A percentile compares a stretch with the other conserved stretches of the same genome.
phyloP scores from a whole-genome alignment of 2,797 vertebrate species.

The Chelonia mydas region DNA sequence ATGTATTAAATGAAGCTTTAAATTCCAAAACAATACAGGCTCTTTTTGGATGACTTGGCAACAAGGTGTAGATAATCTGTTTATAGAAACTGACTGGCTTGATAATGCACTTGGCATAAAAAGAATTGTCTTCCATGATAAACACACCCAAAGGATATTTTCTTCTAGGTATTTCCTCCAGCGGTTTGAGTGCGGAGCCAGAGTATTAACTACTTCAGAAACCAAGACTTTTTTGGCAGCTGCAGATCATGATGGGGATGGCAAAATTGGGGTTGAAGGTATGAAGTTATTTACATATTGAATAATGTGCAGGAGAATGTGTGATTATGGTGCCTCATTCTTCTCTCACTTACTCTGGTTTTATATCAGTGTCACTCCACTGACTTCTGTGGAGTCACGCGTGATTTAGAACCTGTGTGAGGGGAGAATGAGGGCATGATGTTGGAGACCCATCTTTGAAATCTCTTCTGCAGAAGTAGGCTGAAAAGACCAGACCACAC shows the following conservation, averaged over 20 bases:
- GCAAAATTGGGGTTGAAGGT: conserved; percentile 94
- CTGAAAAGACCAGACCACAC: fast-evolving
- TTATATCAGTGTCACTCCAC: background rate
- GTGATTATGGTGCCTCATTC: background rate
- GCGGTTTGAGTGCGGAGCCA: conserved; percentile 88
- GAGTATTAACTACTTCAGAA: conserved; percentile 90
- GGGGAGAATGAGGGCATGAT: fast-evolving
- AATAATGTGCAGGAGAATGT: background rate
- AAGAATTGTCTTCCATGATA: background rate
- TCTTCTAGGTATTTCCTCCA: conserved; percentile 92
- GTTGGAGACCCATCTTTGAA: background rate
- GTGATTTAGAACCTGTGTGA: background rate
- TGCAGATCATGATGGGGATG: conserved; percentile 92
- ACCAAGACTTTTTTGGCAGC: conserved; percentile 90
- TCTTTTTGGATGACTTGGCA: background rate
- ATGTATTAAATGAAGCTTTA: background rate
- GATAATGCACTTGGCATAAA: background rate
- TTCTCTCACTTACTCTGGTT: background rate
- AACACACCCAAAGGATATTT: background rate
- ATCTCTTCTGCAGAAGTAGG: background rate
- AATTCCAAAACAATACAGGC: background rate
- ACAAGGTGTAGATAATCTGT: background rate
- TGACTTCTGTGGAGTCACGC: background rate
- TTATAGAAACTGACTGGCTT: background rate
- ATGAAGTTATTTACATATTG: background rate